Base-by-base conservation (phyloP, 2,113 vertebrate genomes). In the Brachypodius melanocephalos region DNA sequence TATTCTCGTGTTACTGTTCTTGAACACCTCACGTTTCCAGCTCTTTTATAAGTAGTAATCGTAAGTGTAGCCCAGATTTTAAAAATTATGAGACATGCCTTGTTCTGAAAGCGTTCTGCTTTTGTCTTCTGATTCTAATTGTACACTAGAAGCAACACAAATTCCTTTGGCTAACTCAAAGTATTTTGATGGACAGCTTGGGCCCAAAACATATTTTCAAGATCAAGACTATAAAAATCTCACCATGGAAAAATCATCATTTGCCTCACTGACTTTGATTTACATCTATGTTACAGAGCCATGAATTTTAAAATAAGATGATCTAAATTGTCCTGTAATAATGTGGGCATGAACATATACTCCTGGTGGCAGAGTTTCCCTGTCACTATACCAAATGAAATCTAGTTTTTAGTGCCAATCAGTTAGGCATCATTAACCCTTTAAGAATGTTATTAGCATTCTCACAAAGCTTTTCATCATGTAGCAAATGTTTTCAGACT, bases 261-360 rank as follows among this genome's bases (percentile, higher is more conserved):
- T 95, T 97, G 71, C 77, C 75, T 95, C 84, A 79, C 89, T 94
- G 93, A 81, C 90, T 97, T 94, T 97, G 89, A 97, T 97, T 97
- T 97, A 97, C 83, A 83, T 89, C 90, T 95, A 8, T 91, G 89
- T 95, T 96, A 88, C 71, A 74, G 79, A 97, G 85, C 84, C 89
- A 93, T 93, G 89, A 88, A 92, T 90, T 95, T 96, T 94, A 85
- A 96, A 95, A 93, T 83, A 95, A 93, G 85, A 92, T 61, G 81
- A 91, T 91, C 92, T 78, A 80, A 94, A 96, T 96, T 96, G 85
- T 88, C 86, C 93, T 93, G 25, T 90, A 96, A 97, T 96, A 94
- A 95, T 91, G 92, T 93, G 89, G 93, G 85, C 82, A 82, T 85
- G 96, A 67, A 73, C 1, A 0, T 88, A 22, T 65, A 80, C 57